Evolutionary conservation across 2,113 vertebrate genomes (phyloP), one percentile per base, ranked within the genome.

Genomic region (Sceloporus undulatus): DNA sequence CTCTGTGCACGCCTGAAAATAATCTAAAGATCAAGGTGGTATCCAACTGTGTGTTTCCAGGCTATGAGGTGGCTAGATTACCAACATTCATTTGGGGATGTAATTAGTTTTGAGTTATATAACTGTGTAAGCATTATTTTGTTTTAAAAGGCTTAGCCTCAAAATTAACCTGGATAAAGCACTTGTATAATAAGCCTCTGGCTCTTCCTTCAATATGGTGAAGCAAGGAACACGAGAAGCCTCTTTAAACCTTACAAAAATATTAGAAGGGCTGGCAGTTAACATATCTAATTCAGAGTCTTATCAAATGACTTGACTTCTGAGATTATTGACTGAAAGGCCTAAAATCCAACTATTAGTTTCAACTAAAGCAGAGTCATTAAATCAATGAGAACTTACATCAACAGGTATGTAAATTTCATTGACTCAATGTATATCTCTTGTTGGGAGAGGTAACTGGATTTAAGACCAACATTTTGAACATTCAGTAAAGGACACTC

Each of bases 41-140:
- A 19, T 4, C 54, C 71, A 88, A 79, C 0, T 78, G 3, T 54
- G 56, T 0, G 0, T 85, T 84, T 29, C 27, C 1, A 2, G 56
- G 65, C 75, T 0, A 0, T 19, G 48, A 70, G 83, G 87, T 73
- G 2, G 0, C 2, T 0, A 0, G 83, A n/a, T 4, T 3, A 1
- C 54, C 1, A 25, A 0, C 0, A 54, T 52, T 80, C 34, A 42
- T 40, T 80, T 52, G 1, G 10, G n/a, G 81, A 84, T 83, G 42
- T 79, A 86, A 86, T 79, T 86, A 86, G 40, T 78, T 82, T 38
- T 34, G 1, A 0, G 27, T 65, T 27, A 54, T 76, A 34, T 42
- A 70, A 19, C 7, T 23, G 5, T 38, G n/a, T 13, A 78, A 52
- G 79, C 27, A 27, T 82, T 86, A 25, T 23, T 6, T 23, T 71